Conservation (phyloP, 2,113 vertebrate species). For the Indicator indicator region DNA sequence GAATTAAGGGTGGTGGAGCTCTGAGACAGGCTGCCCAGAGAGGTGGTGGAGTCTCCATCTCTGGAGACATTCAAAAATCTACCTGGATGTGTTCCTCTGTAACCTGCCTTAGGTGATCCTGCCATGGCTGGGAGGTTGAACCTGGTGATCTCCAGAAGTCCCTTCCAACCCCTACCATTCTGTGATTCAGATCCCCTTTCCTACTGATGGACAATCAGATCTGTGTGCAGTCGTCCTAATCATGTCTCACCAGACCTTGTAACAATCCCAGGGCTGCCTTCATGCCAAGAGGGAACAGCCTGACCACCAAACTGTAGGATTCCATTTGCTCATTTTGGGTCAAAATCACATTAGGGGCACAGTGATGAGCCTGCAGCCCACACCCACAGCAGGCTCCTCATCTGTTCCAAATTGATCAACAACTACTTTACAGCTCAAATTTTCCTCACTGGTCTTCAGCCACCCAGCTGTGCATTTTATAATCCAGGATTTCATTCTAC, state of each 20-base stretch:
- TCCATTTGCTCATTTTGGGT: neutral
- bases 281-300: neutral
- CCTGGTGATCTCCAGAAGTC: no score
- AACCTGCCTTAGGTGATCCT: no score
- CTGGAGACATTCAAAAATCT: no score
- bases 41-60: no score
- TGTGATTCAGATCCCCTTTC: neutral
- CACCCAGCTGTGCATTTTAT: slow-evolving; percentile 52
- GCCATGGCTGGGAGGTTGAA: no score
- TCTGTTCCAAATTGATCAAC: slow-evolving; percentile 37
- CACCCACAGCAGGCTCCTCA: slow-evolving; percentile 34
- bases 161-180: no score
- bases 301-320: neutral
- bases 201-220: neutral
- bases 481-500: slow-evolving; percentile 37
- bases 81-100: no score
- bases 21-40: no score
- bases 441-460: neutral
- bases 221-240: neutral
- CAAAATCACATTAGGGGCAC: slow-evolving; percentile 16
- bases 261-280: neutral
- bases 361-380: neutral
- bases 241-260: neutral
- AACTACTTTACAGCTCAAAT: slow-evolving; percentile 34
- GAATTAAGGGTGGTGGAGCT: no score